phyloP scores from a whole-genome alignment of 2,888 invertebrate genomes.

The Cheilosia soror region DNA sequence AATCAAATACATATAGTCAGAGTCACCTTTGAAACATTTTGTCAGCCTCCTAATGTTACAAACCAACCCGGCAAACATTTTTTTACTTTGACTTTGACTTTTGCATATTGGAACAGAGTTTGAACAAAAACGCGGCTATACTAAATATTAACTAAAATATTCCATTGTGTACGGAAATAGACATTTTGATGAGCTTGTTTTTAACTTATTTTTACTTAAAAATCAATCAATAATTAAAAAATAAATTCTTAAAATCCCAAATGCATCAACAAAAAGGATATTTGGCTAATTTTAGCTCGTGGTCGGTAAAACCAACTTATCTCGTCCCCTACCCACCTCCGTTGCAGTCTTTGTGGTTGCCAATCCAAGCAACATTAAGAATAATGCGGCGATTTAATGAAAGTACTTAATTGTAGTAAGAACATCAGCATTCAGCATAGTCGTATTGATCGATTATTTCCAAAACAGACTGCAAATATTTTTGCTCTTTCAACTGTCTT shows the following conservation, averaged over 20 bases:
- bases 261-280: slow-evolving; percentile 36
- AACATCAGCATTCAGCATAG: neutral
- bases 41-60: too few species aligned
- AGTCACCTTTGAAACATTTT: too few species aligned
- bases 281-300: slow-evolving; percentile 25
- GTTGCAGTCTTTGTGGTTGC: slow-evolving; percentile 9
- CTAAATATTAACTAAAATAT: too few species aligned
- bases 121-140: too few species aligned
- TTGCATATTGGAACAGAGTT: too few species aligned
- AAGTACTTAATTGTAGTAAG: neutral
- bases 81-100: too few species aligned
- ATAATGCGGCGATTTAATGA: neutral
- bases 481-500: neutral
- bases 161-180: too few species aligned
- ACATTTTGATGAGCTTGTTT: too few species aligned
- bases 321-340: neutral
- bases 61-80: too few species aligned
- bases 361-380: slow-evolving; percentile 3
- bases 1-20: too few species aligned
- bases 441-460: neutral
- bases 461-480: neutral
- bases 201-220: too few species aligned
- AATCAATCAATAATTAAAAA: too few species aligned
- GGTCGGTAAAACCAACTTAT: slow-evolving; percentile 36
- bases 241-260: slow-evolving; percentile 22